phyloP scores from a whole-genome alignment of 2,888 invertebrate species.

The Stenolophus ochropezus region DNA sequence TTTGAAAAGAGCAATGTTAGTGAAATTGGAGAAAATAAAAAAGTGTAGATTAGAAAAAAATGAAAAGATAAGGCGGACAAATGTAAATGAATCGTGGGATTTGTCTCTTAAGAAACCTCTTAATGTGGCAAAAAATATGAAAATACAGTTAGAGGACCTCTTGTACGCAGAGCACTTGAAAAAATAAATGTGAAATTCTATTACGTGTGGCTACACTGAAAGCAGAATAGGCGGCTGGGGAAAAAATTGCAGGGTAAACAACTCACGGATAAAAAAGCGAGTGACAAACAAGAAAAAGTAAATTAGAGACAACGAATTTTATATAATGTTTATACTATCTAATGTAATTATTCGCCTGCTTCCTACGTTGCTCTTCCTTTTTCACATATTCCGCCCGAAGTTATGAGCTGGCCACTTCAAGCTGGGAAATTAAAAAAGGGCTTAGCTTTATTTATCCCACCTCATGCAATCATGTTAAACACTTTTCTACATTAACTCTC shows the following conservation, averaged over 20 bases:
- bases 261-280: conserved; percentile 50
- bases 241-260: conserved; percentile 53
- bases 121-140: conserved; percentile 28
- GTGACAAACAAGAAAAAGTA: conserved; percentile 61
- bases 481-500: no score
- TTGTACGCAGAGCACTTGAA: conserved; percentile 20
- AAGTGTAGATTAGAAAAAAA: no score
- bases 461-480: background rate
- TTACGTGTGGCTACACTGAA: conserved; percentile 29
- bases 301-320: conserved; percentile 65
- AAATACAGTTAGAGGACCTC: conserved; percentile 25
- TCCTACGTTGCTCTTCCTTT: background rate
- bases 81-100: background rate
- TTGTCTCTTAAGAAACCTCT: background rate
- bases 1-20: no score
- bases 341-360: conserved; percentile 65
- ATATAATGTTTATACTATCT: conserved; percentile 66
- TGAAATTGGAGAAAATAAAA: no score
- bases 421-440: background rate
- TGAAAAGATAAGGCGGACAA: background rate
- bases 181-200: conserved; percentile 46
- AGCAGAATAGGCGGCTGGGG: conserved; percentile 41
- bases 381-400: background rate
- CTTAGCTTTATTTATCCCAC: background rate
- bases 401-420: background rate